Evolutionary conservation across 2,797 vertebrate genomes (phyloP).

Genomic region (Balearica regulorum): DNA sequence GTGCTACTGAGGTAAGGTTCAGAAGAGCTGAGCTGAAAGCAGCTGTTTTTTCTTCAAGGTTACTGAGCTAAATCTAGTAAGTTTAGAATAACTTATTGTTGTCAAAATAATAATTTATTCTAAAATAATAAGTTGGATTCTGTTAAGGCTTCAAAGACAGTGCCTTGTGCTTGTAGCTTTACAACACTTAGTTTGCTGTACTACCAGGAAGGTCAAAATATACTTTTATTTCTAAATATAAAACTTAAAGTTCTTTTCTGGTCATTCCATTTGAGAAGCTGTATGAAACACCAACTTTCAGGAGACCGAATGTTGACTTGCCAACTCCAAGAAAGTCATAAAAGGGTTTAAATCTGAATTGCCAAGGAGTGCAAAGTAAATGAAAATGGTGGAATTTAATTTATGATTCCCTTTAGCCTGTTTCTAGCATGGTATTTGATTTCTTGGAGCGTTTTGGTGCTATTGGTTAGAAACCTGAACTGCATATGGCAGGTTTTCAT

Average conservation of each 20-base stretch:
- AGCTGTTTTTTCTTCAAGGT: neutral
- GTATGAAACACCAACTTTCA: neutral
- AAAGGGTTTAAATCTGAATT: neutral
- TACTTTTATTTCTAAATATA: neutral
- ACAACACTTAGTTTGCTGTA: neutral
- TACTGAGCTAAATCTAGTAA: neutral
- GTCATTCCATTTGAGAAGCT: neutral
- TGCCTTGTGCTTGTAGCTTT: neutral
- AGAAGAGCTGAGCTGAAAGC: neutral
- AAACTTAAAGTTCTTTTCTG: neutral
- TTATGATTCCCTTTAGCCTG: neutral
- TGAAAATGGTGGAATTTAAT: neutral
- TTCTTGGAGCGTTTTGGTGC: neutral
- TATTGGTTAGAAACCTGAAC: neutral
- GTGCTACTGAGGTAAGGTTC: neutral
- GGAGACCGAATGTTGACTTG: neutral
- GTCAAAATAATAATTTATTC: neutral
- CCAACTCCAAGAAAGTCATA: neutral
- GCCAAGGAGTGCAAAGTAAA: neutral
- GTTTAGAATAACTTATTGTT: neutral
- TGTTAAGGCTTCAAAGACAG: neutral
- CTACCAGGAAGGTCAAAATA: neutral
- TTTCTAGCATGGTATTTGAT: neutral
- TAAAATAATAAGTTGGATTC: neutral
- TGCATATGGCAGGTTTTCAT: neutral